phyloP scores from a whole-genome alignment of 2,113 vertebrate species.

The Suncus etruscus region DNA sequence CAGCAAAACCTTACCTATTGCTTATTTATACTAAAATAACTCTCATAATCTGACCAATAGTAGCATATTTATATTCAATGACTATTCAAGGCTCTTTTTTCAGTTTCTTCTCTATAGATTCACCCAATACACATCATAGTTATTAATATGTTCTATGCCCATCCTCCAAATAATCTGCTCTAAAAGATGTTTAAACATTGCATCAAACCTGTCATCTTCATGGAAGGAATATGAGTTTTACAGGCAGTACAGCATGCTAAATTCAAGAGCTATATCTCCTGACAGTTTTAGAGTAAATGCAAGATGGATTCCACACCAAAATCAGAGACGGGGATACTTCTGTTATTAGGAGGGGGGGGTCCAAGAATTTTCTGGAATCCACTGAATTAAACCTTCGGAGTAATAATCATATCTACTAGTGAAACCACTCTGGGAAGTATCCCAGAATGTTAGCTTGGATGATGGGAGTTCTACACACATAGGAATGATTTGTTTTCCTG shows the following conservation, averaged over 20 bases:
- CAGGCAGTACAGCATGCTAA: not conserved
- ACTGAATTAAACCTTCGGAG: constrained; percentile 50
- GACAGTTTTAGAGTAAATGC: not conserved
- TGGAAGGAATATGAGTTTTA: not conserved
- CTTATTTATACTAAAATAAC: constrained; percentile 37
- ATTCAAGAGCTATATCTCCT: not conserved
- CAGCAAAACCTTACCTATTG: not conserved
- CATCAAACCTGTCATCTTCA: constrained; percentile 37
- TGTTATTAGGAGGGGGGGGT: not conserved
- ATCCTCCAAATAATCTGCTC: constrained; percentile 48
- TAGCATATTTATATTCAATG: not conserved
- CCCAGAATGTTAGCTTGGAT: constrained; percentile 46
- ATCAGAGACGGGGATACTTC: constrained; percentile 8
- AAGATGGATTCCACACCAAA: not conserved
- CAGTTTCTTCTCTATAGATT: not conserved
- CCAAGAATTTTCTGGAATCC: constrained; percentile 38
- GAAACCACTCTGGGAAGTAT: constrained; percentile 38
- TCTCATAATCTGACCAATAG: not conserved
- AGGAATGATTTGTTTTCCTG: constrained; percentile 62
- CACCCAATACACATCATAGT: constrained; percentile 42
- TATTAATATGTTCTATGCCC: constrained; percentile 69
- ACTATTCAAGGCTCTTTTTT: not conserved
- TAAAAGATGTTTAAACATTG: constrained; percentile 77
- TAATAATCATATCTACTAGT: constrained; percentile 43
- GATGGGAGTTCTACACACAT: constrained; percentile 55